Conservation (phyloP, 2,113 vertebrate species). For the Oplegnathus fasciatus region DNA sequence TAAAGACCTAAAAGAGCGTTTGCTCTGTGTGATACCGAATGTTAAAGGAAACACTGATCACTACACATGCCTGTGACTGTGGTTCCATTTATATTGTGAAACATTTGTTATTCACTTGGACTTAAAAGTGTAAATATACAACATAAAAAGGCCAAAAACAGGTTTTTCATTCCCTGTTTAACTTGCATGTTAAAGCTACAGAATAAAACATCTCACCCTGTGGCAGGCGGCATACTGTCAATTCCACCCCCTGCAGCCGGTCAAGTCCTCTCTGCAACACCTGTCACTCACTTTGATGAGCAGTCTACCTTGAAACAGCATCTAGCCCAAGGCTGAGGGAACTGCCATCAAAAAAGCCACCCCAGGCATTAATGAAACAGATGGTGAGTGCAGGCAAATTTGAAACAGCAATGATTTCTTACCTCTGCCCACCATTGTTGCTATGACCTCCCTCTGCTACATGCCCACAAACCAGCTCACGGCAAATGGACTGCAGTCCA, state of each 20-base stretch:
- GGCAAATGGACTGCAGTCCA: conserved; percentile 9
- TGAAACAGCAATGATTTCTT: conserved; percentile 26
- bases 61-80: conserved; percentile 10
- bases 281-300: conserved; percentile 61
- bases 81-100: conserved; percentile 14
- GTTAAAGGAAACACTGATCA: conserved; percentile 22
- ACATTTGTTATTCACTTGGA: conserved; percentile 1
- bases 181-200: conserved; percentile 4
- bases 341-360: conserved; percentile 31
- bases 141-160: background rate
- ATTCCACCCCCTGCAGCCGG: conserved; percentile 11
- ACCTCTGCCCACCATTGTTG: conserved; percentile 1
- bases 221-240: conserved; percentile 31
- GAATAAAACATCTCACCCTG: conserved; percentile 1
- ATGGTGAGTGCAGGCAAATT: conserved; percentile 6
- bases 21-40: conserved; percentile 15
- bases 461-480: background rate
- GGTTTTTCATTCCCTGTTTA: background rate
- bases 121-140: background rate
- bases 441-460: conserved; percentile 11
- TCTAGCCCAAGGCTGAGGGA: conserved; percentile 30
- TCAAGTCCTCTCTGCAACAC: conserved; percentile 34
- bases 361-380: conserved; percentile 48
- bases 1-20: conserved; percentile 17
- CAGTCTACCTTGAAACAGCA: conserved; percentile 34